phyloP scores from a whole-genome alignment of 2,888 invertebrate species.

The Pantelozetes paolii region DNA sequence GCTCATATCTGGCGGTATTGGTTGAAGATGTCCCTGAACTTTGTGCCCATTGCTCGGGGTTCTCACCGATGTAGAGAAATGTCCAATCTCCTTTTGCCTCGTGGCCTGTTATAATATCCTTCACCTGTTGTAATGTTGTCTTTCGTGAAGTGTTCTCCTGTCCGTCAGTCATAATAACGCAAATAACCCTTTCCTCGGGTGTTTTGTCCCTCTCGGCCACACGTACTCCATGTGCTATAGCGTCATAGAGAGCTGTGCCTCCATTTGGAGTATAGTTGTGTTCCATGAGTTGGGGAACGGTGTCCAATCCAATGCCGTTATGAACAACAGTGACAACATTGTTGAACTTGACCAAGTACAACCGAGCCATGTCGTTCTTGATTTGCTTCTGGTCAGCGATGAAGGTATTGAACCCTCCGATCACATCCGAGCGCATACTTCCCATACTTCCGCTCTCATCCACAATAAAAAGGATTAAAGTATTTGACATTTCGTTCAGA shows the following conservation, averaged over 20 bases:
- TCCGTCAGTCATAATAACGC: slow-evolving; percentile 13
- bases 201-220: neutral
- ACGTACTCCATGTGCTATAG: neutral
- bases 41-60: neutral
- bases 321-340: neutral
- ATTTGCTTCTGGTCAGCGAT: neutral
- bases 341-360: neutral
- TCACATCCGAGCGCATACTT: neutral
- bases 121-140: neutral
- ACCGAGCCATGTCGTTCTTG: neutral
- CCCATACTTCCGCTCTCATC: neutral
- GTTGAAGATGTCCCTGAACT: neutral
- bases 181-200: neutral
- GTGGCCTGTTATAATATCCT: neutral
- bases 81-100: neutral
- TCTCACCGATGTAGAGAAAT: neutral
- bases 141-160: neutral
- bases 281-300: neutral
- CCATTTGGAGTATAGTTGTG: neutral
- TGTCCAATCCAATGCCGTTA: neutral
- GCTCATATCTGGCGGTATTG: neutral
- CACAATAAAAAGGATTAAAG: neutral
- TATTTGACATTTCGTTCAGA: too few relatives aligned
- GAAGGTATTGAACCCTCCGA: neutral
- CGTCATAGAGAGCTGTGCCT: neutral